phyloP scores from a whole-genome alignment of 2,888 invertebrate genomes.

The Chymomyza procnemis region DNA sequence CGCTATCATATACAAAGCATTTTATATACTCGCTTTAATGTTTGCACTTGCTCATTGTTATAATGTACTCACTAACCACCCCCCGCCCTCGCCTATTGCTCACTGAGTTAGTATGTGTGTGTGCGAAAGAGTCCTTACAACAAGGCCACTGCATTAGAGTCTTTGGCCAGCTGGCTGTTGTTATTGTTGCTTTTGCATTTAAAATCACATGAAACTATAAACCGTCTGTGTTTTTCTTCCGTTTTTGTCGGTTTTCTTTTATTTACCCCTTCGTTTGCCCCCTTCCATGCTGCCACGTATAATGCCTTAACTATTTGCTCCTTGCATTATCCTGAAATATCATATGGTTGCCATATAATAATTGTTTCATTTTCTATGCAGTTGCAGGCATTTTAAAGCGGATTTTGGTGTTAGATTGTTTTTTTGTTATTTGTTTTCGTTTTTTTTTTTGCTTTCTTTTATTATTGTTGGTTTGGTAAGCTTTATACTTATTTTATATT shows the following conservation, averaged over 20 bases:
- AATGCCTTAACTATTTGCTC: slow-evolving; percentile 8
- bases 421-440: slow-evolving; percentile 5
- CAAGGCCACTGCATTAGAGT: slow-evolving; percentile 37
- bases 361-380: slow-evolving; percentile 56
- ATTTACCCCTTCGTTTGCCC: neutral
- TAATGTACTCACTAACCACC: slow-evolving; percentile 63
- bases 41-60: slow-evolving; percentile 60
- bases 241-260: slow-evolving; percentile 1
- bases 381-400: slow-evolving; percentile 49
- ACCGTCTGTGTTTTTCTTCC: slow-evolving; percentile 26
- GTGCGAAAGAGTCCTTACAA: slow-evolving; percentile 20
- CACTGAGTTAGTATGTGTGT: neutral
- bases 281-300: neutral
- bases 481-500: no score
- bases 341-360: slow-evolving; percentile 60
- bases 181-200: slow-evolving; percentile 35
- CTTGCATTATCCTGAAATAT: slow-evolving; percentile 46
- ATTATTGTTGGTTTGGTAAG: neutral
- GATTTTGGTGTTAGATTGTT: slow-evolving; percentile 52
- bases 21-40: slow-evolving; percentile 62
- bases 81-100: no score
- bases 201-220: slow-evolving; percentile 37
- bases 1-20: slow-evolving; percentile 59
- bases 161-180: slow-evolving; percentile 26
- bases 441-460: neutral